Evolutionary conservation across 2,113 vertebrate species (phyloP).

Genomic region (Tringa solitaria): DNA sequence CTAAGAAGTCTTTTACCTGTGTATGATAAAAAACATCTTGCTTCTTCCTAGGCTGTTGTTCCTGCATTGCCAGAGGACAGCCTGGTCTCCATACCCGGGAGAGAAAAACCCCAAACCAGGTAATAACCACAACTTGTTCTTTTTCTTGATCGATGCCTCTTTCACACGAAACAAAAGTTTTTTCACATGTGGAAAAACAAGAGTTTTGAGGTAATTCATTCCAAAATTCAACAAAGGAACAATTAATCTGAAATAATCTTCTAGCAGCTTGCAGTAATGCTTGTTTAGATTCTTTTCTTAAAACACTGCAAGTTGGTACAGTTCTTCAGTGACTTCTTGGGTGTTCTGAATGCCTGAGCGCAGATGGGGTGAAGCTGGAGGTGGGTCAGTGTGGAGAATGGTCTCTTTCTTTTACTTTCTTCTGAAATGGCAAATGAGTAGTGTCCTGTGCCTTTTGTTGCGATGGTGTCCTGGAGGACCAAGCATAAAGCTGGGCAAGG

Average conservation of each 20-base stretch:
- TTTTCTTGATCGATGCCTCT: background rate
- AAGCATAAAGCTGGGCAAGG: background rate
- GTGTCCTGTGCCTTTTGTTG: background rate
- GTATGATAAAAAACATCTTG: rapidly evolving
- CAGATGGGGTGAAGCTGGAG: background rate
- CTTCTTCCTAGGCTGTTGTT: slow-evolving; percentile 39
- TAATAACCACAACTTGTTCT: background rate
- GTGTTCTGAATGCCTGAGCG: background rate
- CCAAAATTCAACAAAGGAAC: background rate
- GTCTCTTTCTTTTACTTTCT: background rate
- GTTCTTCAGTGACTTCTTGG: background rate
- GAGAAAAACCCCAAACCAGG: slow-evolving; percentile 58
- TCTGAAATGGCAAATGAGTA: background rate
- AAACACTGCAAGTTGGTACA: background rate
- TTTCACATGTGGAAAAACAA: background rate
- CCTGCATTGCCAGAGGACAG: slow-evolving; percentile 17
- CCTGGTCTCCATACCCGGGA: background rate
- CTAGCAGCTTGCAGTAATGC: background rate
- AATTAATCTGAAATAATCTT: rapidly evolving
- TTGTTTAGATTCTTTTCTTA: background rate
- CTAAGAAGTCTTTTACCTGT: background rate
- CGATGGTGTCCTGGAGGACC: background rate
- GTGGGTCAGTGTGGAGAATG: background rate
- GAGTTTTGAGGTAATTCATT: too few relatives aligned
- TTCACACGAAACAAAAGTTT: rapidly evolving